Evolutionary conservation across 2,797 vertebrate species (phyloP).

Genomic region (Scolopax rusticola): DNA sequence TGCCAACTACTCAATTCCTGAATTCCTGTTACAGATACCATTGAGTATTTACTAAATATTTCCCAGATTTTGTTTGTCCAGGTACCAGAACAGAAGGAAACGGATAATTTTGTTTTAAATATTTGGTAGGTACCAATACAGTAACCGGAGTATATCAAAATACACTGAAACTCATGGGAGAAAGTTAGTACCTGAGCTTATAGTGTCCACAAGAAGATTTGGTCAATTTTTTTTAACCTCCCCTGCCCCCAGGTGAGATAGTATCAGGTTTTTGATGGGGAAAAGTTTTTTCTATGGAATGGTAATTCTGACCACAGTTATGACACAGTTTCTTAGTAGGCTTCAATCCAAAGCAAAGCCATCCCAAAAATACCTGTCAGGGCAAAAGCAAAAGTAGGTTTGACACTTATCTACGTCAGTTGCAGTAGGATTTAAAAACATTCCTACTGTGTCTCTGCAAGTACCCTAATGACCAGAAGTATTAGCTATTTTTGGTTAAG

Average conservation of each 20-base stretch:
- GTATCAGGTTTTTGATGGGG: fast-evolving
- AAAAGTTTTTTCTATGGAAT: not conserved
- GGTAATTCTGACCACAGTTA: not conserved
- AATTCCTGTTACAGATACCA: not conserved
- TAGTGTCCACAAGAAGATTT: not conserved
- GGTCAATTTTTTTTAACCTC: too few species aligned
- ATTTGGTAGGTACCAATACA: not conserved
- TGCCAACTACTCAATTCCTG: fast-evolving
- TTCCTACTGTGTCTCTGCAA: not conserved
- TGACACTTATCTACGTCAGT: not conserved
- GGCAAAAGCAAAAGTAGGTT: not conserved
- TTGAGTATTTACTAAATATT: not conserved
- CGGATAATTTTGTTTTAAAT: not conserved
- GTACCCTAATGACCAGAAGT: not conserved
- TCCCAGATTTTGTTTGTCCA: not conserved
- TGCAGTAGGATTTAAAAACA: not conserved
- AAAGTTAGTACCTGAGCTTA: not conserved
- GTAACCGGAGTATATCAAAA: not conserved
- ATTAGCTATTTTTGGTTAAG: not conserved
- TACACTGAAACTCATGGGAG: not conserved
- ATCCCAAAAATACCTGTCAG: not conserved
- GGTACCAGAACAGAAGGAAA: not conserved
- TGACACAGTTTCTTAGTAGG: not conserved
- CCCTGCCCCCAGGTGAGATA: fast-evolving
- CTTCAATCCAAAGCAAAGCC: not conserved